Conservation (phyloP, 37 sponge, comb jelly and placozoan genomes). For the Chondrosia reniformis region DNA sequence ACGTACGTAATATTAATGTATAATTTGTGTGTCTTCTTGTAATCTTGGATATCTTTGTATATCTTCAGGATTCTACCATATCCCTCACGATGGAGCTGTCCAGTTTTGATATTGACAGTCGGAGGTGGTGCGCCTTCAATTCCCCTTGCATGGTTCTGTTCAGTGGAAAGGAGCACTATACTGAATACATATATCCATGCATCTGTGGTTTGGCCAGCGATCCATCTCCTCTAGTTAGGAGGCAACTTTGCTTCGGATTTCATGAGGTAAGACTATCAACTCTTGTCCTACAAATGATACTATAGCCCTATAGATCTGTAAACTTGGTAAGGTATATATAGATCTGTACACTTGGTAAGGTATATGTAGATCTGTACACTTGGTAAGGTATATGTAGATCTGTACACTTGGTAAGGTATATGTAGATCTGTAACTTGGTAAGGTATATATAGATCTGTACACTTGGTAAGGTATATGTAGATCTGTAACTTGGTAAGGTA, state of each 20-base stretch:
- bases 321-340: background rate
- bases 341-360: background rate
- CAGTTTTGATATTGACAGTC: background rate
- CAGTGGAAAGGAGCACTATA: background rate
- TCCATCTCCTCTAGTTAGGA: conserved; percentile 12
- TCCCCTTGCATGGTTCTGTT: background rate
- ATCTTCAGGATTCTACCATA: background rate
- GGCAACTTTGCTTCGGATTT: conserved; percentile 40
- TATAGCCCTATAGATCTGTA: background rate
- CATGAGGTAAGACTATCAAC: conserved; percentile 56
- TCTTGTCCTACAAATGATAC: background rate
- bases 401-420: background rate
- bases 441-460: background rate
- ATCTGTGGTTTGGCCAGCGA: background rate
- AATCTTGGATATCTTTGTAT: background rate
- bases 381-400: background rate
- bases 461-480: background rate
- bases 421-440: background rate
- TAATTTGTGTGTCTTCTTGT: background rate
- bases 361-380: background rate
- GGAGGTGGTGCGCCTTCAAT: conserved; percentile 3
- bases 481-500: too few species aligned
- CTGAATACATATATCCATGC: background rate
- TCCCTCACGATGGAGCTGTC: background rate
- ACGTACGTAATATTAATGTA: too few species aligned